Percentiles rank a stretch among this genome's conserved stretches.
These are phyloP conservation scores for Leucania comma DNA, from an alignment of 2,888 invertebrate genomes.

Conservation along the genomic window DNA sequence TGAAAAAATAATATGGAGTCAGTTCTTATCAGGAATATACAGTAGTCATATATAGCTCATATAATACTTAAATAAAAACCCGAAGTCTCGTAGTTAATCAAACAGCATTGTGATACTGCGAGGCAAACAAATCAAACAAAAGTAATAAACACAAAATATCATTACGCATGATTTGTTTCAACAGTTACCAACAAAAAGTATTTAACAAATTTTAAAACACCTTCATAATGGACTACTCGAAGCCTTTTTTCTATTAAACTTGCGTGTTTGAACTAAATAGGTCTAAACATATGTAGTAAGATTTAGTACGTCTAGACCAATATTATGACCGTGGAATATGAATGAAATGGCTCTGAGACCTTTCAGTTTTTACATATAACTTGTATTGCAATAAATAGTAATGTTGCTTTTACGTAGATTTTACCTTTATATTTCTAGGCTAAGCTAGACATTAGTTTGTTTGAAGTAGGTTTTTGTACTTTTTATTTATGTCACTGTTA, in stretches of 20 bases:
- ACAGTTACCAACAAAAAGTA: constrained; percentile 4
- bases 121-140: constrained; percentile 8
- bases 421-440: neutral
- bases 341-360: constrained; percentile 37
- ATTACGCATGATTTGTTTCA: constrained; percentile 13
- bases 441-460: neutral
- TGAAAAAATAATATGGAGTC: no score
- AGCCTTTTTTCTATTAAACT: constrained; percentile 33
- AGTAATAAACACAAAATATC: constrained; percentile 21
- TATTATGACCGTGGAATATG: constrained; percentile 48
- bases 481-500: constrained; percentile 1
- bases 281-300: constrained; percentile 44
- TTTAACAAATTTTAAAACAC: constrained; percentile 47
- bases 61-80: neutral
- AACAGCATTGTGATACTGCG: neutral
- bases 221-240: constrained; percentile 10
- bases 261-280: constrained; percentile 50
- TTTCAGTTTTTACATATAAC: constrained; percentile 34
- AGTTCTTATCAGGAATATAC: neutral
- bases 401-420: constrained; percentile 10
- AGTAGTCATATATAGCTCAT: neutral
- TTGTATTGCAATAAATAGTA: constrained; percentile 20
- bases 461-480: neutral
- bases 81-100: neutral
- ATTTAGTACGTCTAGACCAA: constrained; percentile 65